Percentiles rank a stretch among this genome's conserved stretches.
These are phyloP conservation scores for Adelges cooleyi DNA, from an alignment of 1,140 invertebrate genomes.

Conservation along the genomic window DNA sequence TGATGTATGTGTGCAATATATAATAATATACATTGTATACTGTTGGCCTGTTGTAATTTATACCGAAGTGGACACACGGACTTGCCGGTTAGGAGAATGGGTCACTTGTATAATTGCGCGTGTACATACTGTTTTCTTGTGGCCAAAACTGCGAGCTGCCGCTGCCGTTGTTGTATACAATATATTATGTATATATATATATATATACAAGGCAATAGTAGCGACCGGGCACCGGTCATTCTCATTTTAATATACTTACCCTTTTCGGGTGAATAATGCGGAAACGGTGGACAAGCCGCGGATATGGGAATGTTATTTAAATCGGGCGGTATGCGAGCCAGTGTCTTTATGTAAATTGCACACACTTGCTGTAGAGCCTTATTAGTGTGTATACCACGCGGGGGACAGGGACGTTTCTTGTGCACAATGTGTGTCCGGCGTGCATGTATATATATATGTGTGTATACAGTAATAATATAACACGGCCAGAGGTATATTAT, in stretches of 20 bases:
- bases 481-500: too few species aligned
- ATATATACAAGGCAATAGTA: background rate
- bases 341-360: constrained; percentile 22
- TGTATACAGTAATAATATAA: too few species aligned
- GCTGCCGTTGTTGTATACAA: too few species aligned
- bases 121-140: too few species aligned
- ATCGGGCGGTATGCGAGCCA: constrained; percentile 4
- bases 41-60: too few species aligned
- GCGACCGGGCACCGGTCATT: constrained; percentile 14
- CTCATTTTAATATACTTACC: constrained; percentile 12
- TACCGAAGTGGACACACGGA: too few species aligned
- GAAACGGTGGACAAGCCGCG: background rate
- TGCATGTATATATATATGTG: background rate
- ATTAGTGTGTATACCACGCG: too few species aligned
- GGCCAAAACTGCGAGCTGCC: too few species aligned
- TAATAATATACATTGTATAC: too few species aligned
- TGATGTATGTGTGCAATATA: background rate
- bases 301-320: constrained; percentile 21
- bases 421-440: constrained; percentile 14
- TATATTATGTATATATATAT: too few species aligned
- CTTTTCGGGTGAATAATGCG: background rate
- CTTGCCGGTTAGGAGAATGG: too few species aligned
- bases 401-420: constrained; percentile 10
- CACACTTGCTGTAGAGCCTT: background rate
- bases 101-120: too few species aligned